A percentile compares a stretch with the other conserved stretches of the same genome.
Conservation (phyloP, 2,888 invertebrate genomes). For the Alloscopus bannaensis region DNA sequence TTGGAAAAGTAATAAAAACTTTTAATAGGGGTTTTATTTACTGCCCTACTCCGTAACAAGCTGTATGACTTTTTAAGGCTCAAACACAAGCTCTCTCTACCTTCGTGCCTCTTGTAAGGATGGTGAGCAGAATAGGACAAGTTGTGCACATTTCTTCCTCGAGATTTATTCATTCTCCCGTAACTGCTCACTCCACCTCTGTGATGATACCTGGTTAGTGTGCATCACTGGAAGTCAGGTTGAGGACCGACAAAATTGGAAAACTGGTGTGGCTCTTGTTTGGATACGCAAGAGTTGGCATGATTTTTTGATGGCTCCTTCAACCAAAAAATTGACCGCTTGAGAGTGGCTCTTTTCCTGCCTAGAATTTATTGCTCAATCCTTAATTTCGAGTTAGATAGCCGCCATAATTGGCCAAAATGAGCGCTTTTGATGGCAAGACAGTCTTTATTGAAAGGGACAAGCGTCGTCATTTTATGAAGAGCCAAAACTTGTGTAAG, state of each 20-base stretch:
- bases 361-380: conserved; percentile 59
- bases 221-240: no score
- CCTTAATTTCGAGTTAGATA: conserved; percentile 62
- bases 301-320: no score
- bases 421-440: conserved; percentile 24
- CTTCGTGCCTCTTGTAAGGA: not conserved
- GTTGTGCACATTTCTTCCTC: conserved; percentile 46
- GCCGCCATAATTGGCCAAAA: conserved; percentile 56
- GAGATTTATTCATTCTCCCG: not conserved
- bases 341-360: conserved; percentile 34
- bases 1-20: conserved; percentile 67
- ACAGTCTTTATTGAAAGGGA: no score
- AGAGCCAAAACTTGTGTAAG: conserved; percentile 35
- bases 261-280: no score
- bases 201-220: no score
- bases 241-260: no score
- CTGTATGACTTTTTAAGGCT: conserved; percentile 41
- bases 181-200: no score
- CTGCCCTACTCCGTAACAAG: conserved; percentile 52
- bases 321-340: no score
- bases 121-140: conserved; percentile 13
- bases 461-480: conserved; percentile 20
- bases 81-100: not conserved
- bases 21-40: conserved; percentile 70
- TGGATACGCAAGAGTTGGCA: no score